phyloP scores from a whole-genome alignment of 2,113 vertebrate genomes.

The Scopus umbretta region DNA sequence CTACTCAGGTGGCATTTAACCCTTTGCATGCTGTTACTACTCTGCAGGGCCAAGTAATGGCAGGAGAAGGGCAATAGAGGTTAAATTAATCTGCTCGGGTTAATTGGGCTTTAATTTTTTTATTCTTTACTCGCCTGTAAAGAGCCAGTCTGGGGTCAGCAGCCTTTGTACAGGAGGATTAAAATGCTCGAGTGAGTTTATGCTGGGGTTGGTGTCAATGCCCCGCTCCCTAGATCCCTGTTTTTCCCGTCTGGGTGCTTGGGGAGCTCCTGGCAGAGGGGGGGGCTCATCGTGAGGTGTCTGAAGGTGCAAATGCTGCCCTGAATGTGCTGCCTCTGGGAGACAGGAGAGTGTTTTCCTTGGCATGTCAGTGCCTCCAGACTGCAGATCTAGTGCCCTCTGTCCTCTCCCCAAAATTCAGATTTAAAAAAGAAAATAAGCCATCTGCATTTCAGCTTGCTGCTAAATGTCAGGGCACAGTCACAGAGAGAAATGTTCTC shows the following conservation, averaged over 20 bases:
- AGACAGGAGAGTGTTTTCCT: not conserved
- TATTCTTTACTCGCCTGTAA: not conserved
- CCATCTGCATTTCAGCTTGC: not conserved
- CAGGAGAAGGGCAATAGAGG: not conserved
- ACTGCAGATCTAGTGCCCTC: not conserved
- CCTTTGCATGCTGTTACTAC: not conserved
- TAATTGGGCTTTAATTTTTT: not conserved
- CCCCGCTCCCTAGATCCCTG: not conserved
- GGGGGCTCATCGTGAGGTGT: accelerated
- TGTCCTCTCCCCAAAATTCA: not conserved
- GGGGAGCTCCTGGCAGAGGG: not conserved
- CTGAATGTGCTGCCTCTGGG: not conserved
- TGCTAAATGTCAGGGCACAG: not conserved
- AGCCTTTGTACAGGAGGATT: not conserved
- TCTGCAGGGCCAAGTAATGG: not conserved
- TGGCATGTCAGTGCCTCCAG: not conserved
- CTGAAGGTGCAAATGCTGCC: not conserved
- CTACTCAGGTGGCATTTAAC: not conserved
- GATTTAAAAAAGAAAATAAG: not conserved
- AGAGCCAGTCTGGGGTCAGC: not conserved
- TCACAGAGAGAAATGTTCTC: not conserved
- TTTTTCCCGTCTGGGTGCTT: not conserved
- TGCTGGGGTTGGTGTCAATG: not conserved
- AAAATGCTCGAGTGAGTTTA: not conserved
- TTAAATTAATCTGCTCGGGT: not conserved